Conservation (phyloP, 2,888 invertebrate species). For the Eupithecia dodoneata region DNA sequence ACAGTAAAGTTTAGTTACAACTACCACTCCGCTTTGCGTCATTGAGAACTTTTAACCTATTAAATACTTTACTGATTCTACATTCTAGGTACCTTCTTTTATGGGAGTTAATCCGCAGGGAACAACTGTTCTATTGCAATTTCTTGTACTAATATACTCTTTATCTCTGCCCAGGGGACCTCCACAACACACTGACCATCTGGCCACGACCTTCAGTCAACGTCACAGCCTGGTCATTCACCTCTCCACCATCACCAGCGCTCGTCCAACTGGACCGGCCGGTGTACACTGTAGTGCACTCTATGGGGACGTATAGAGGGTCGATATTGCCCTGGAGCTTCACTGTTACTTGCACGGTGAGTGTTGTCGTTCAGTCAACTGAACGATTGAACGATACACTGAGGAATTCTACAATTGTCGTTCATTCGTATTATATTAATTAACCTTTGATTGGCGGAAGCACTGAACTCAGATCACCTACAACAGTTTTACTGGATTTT, state of each 20-base stretch:
- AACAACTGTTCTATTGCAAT: background rate
- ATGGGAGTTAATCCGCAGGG: no score
- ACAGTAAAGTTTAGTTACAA: no score
- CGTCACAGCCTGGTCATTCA: conserved; percentile 60
- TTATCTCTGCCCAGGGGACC: conserved; percentile 53
- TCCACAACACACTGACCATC: conserved; percentile 67
- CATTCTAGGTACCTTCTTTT: no score
- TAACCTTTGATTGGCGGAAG: no score
- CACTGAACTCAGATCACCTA: no score
- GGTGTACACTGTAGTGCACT: conserved; percentile 62
- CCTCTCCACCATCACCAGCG: conserved; percentile 41
- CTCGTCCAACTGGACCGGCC: conserved; percentile 50
- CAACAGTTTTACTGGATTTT: no score
- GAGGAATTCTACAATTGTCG: no score
- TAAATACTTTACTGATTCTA: no score
- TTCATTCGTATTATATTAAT: no score
- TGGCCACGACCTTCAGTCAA: conserved; percentile 54
- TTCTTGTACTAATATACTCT: background rate
- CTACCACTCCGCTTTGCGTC: no score
- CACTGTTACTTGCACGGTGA: conserved; percentile 56
- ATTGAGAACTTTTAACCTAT: no score
- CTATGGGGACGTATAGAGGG: conserved; percentile 56
- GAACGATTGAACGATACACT: no score
- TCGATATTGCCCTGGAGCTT: conserved; percentile 47
- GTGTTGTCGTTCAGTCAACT: conserved; percentile 37